These are phyloP conservation scores for Lycocerus yunnanus DNA, from an alignment of 2,888 invertebrate genomes.

Conservation along the genomic window DNA sequence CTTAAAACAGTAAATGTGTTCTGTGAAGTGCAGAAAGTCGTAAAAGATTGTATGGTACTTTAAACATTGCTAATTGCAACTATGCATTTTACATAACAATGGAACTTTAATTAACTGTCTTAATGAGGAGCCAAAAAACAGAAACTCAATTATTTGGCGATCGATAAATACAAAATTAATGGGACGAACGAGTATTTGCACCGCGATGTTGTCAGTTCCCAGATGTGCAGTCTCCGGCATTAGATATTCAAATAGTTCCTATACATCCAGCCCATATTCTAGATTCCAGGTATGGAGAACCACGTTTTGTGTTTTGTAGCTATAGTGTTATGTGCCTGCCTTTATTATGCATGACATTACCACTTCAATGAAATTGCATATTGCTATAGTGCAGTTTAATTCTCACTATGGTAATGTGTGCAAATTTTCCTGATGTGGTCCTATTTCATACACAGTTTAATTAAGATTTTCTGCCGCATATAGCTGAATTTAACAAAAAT, in stretches of 20 bases:
- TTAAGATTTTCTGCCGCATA: conserved; percentile 25
- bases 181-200: background rate
- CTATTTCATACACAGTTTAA: conserved; percentile 27
- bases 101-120: background rate
- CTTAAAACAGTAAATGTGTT: background rate
- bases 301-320: conserved; percentile 23
- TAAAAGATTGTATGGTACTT: background rate
- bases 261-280: background rate
- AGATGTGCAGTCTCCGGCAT: conserved; percentile 4
- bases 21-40: background rate
- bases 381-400: conserved; percentile 25
- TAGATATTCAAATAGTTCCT: conserved; percentile 21
- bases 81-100: background rate
- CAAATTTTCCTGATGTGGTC: conserved; percentile 27
- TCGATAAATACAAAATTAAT: conserved; percentile 16
- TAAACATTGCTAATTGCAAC: background rate
- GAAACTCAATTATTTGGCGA: background rate
- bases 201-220: conserved; percentile 7
- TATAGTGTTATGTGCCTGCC: conserved; percentile 7
- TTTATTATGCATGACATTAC: conserved; percentile 30
- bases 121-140: background rate
- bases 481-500: conserved; percentile 20
- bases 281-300: conserved; percentile 9
- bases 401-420: conserved; percentile 30
- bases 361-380: conserved; percentile 30